phyloP scores from a whole-genome alignment of 2,113 vertebrate genomes.

The Suricata suricatta region DNA sequence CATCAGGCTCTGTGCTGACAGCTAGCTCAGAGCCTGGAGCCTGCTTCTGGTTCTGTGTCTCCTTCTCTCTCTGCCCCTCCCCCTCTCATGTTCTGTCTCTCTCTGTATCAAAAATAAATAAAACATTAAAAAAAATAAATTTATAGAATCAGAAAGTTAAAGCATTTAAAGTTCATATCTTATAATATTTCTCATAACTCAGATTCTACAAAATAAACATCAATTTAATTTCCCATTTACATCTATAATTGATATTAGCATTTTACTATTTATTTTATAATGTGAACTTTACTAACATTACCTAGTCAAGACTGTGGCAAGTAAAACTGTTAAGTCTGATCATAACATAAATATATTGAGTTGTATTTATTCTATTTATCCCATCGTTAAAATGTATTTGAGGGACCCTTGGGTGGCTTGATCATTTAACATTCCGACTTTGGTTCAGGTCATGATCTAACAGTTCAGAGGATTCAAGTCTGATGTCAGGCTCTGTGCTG shows the following conservation, averaged over 20 bases:
- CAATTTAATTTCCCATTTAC: slow-evolving; percentile 32
- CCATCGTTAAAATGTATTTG: neutral
- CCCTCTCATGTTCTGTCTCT: too few relatives aligned
- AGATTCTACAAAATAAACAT: slow-evolving; percentile 54
- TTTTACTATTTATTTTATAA: slow-evolving; percentile 40
- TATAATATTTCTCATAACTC: neutral
- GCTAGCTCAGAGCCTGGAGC: too few relatives aligned
- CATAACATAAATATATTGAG: neutral
- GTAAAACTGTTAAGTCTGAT: neutral
- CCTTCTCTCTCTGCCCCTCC: too few relatives aligned
- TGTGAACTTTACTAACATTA: slow-evolving; percentile 26
- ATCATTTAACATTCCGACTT: too few relatives aligned
- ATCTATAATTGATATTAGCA: slow-evolving; percentile 44
- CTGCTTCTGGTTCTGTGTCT: too few relatives aligned
- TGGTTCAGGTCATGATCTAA: too few relatives aligned
- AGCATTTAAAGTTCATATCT: slow-evolving; percentile 13
- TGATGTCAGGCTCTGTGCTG: too few relatives aligned
- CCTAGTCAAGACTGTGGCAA: neutral
- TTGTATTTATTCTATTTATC: neutral
- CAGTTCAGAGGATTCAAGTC: too few relatives aligned
- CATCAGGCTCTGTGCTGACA: too few relatives aligned
- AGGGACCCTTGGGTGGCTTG: neutral
- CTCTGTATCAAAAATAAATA: too few relatives aligned
- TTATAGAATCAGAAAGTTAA: slow-evolving; percentile 33
- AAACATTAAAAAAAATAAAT: too few relatives aligned